Evolutionary conservation across 2,797 vertebrate genomes (phyloP).

Genomic region (Typhlichthys eigenmanni): DNA sequence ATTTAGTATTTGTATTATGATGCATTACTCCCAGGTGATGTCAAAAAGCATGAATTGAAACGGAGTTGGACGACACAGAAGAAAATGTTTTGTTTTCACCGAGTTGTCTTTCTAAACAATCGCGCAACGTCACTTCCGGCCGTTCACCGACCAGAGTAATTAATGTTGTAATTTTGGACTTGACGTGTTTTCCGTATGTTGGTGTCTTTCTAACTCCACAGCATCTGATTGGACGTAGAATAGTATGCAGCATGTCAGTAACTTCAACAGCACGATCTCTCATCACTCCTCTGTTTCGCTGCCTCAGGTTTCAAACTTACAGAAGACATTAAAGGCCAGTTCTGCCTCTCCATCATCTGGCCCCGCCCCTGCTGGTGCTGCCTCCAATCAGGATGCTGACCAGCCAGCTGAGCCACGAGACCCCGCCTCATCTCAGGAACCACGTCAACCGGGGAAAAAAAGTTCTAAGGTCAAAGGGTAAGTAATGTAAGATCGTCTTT

Average conservation of each 20-base stretch:
- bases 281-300: constrained; percentile 5
- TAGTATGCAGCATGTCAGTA: neutral
- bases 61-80: too few relatives aligned
- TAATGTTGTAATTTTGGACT: constrained; percentile 10
- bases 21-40: too few relatives aligned
- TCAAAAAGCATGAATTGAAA: too few relatives aligned
- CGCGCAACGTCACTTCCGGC: too few relatives aligned
- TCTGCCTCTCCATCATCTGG: constrained; percentile 82
- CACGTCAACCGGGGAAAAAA: constrained; percentile 94
- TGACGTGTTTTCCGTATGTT: constrained; percentile 45
- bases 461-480: constrained; percentile 98
- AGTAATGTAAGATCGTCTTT: constrained; percentile 49
- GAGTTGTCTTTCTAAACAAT: too few relatives aligned
- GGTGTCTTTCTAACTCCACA: constrained; percentile 23
- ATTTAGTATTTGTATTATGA: too few relatives aligned
- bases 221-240: neutral
- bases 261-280: neutral
- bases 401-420: constrained; percentile 80
- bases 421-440: constrained; percentile 91
- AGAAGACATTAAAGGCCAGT: constrained; percentile 96
- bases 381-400: constrained; percentile 85
- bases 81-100: too few relatives aligned
- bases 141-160: too few relatives aligned
- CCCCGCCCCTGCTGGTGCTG: constrained; percentile 85
- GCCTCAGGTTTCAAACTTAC: constrained; percentile 91